phyloP scores from a whole-genome alignment of 1,140 invertebrate species.

The Leptoteleia sp. region DNA sequence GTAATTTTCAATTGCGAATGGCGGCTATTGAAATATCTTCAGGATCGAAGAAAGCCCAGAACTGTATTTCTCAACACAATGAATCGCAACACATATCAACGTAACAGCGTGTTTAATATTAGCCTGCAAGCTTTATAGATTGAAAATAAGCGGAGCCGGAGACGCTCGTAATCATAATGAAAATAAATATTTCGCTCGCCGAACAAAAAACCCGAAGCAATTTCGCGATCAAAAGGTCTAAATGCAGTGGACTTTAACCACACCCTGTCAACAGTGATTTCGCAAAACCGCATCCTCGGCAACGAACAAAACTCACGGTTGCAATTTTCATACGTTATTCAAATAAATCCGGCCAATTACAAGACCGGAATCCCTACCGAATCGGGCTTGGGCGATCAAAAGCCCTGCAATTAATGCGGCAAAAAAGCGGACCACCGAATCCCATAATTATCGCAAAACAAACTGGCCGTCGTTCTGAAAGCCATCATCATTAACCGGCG shows the following conservation, averaged over 20 bases:
- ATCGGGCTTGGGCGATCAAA: conserved; percentile 9
- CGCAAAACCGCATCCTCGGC: conserved; percentile 16
- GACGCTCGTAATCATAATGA: conserved; percentile 8
- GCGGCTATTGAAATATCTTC: conserved; percentile 48
- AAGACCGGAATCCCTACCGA: conserved; percentile 23
- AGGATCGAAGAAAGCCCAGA: conserved; percentile 26
- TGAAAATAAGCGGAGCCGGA: not conserved
- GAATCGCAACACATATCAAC: conserved; percentile 35
- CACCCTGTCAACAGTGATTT: conserved; percentile 44
- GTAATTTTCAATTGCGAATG: conserved; percentile 51
- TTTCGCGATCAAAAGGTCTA: conserved; percentile 22
- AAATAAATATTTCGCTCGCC: conserved; percentile 8
- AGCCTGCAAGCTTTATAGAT: conserved; percentile 27
- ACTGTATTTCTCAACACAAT: conserved; percentile 36
- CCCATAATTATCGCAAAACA: conserved; percentile 61
- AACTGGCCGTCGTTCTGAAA: conserved; percentile 38
- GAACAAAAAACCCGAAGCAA: conserved; percentile 2
- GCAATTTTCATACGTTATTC: conserved; percentile 52
- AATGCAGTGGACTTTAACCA: conserved; percentile 30
- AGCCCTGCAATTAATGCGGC: conserved; percentile 51
- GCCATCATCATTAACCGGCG: conserved; percentile 50
- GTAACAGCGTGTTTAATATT: conserved; percentile 15
- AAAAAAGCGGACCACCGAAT: conserved; percentile 48
- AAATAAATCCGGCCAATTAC: conserved; percentile 59
- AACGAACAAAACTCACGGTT: conserved; percentile 8